Base-by-base conservation (phyloP, 2,888 invertebrate genomes). In the Stenoptilia bipunctidactyla region DNA sequence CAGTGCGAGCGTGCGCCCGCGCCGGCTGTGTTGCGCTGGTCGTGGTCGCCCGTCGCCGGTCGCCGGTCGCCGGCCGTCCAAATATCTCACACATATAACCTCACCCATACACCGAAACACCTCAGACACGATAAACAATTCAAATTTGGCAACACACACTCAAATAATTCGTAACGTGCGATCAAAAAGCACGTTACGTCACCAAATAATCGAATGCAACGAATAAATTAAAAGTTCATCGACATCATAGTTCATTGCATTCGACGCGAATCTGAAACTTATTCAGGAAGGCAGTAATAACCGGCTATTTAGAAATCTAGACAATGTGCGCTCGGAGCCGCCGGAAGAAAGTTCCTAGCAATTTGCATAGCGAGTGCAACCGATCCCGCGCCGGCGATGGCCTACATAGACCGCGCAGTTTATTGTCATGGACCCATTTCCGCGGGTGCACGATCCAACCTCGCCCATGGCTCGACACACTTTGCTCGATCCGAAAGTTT, bases 341-440 rank as follows among this genome's bases (percentile, higher is more conserved):
- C 69, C 74, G 73, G 76, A 80, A 79, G 80, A 80, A 83, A 80
- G 79, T 80, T 75, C 74, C 74, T 71, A 66, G 53, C 58, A 56
- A 80, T 80, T 79, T 75, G 70, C 82, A 82, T 77, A 58, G 49
- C 45, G 46, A 41, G 40, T 36, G 44, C 49, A 51, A 50, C 51
- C 58, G 60, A 62, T 63, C 65, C 66, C 60, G 58, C 61, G 60
- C 58, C 53, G 51, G 53, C 57, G 53, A 79, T 80, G 79, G 58
- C 77, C 80, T 51, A 80, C 77, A 66, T 75, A 79, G 79, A 76
- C 77, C 74, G 54, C 54, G 62, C 62, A 65, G 71, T 79, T 76
- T 77, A 79, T 67, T 74, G 73, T 75, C 61, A 60, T 63, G 66
- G 61, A 72, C 79, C 80, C 67, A 82, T 80, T 75, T 79, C 74